phyloP scores from a whole-genome alignment of 2,888 invertebrate species.

The Drosophila gaucha region DNA sequence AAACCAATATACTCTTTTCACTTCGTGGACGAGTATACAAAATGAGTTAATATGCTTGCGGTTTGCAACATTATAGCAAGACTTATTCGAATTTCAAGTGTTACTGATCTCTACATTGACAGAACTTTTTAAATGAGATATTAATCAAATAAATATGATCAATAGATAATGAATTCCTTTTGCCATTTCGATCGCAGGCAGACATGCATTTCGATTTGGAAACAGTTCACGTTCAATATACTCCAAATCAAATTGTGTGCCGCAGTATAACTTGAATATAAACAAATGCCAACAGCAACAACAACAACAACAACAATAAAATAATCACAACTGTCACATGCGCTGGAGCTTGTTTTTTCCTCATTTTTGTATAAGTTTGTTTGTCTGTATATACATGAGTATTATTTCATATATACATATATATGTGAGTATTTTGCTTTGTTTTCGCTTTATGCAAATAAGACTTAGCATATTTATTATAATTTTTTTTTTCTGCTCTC shows the following conservation, averaged over 20 bases:
- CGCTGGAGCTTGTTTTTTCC: conserved; percentile 35
- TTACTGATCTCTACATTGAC: no score
- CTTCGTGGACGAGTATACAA: no score
- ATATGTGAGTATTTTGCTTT: conserved; percentile 24
- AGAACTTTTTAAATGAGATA: no score
- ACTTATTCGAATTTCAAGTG: neutral
- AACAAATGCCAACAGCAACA: conserved; percentile 19
- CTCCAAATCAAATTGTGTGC: conserved; percentile 13
- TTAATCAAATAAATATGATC: neutral
- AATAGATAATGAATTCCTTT: neutral
- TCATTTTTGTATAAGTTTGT: conserved; percentile 9
- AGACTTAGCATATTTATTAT: conserved; percentile 31
- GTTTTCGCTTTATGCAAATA: conserved; percentile 60
- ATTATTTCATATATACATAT: neutral
- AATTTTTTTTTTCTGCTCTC: conserved; percentile 9
- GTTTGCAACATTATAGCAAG: no score
- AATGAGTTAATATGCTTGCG: no score
- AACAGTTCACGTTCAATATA: conserved; percentile 9
- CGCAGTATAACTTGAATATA: conserved; percentile 12
- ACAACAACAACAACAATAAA: conserved; percentile 23
- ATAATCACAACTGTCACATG: conserved; percentile 58
- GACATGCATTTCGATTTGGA: neutral
- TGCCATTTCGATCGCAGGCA: neutral
- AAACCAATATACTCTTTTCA: no score
- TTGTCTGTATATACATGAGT: conserved; percentile 1